Conservation (phyloP, 2,797 vertebrate species). For the Hippocampus kuda region DNA sequence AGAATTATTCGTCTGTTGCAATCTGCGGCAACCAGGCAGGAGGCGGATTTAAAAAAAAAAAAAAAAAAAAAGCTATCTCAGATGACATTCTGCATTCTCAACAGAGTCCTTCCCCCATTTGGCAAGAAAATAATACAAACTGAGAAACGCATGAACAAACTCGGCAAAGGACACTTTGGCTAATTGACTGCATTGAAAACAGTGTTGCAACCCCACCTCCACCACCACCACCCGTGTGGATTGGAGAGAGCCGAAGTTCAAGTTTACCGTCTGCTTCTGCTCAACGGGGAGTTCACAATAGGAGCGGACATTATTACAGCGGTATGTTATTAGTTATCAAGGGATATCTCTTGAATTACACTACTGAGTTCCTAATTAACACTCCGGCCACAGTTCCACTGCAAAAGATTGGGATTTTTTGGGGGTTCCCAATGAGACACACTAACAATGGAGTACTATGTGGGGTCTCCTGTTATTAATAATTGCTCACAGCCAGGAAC, state of each 20-base stretch:
- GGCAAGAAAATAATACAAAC: conserved; percentile 38
- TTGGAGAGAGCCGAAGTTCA: conserved; percentile 31
- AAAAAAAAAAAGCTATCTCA: conserved; percentile 37
- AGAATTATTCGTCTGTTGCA: conserved; percentile 43
- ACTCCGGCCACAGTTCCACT: not conserved
- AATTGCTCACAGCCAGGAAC: too few species aligned
- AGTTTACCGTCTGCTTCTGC: conserved; percentile 28
- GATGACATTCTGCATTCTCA: conserved; percentile 35
- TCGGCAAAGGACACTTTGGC: conserved; percentile 24
- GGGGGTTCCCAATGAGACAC: not conserved
- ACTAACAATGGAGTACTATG: not conserved
- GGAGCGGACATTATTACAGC: conserved; percentile 36
- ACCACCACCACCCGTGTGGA: conserved; percentile 18
- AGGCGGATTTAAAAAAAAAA: not conserved
- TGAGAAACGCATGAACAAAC: conserved; percentile 4
- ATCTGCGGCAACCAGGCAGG: conserved; percentile 50
- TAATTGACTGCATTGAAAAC: conserved; percentile 30
- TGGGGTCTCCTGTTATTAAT: not conserved
- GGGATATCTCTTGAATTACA: conserved; percentile 36
- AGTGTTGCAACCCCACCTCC: conserved; percentile 12
- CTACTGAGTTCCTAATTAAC: not conserved
- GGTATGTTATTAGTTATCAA: conserved; percentile 56
- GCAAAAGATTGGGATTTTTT: too few species aligned
- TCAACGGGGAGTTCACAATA: conserved; percentile 30
- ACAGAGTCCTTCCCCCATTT: conserved; percentile 34